These are phyloP conservation scores for Esox lucius DNA, from an alignment of 2,797 vertebrate species.

Conservation along the genomic window DNA sequence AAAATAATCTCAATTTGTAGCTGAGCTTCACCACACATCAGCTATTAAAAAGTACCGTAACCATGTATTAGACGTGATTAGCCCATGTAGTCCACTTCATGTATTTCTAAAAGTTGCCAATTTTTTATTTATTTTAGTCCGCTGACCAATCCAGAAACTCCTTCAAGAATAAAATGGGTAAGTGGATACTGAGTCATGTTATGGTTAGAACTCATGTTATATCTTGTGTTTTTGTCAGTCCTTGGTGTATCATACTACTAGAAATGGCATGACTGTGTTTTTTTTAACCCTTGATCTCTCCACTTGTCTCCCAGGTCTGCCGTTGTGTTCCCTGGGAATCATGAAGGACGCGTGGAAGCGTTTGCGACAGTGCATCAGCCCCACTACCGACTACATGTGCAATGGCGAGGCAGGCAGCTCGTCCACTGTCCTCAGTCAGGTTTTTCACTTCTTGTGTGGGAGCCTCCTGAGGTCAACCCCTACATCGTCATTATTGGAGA, in stretches of 20 bases:
- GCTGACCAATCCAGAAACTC: slow-evolving; percentile 68
- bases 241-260: too few relatives aligned
- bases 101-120: neutral
- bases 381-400: slow-evolving; percentile 50
- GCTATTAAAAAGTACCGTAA: too few relatives aligned
- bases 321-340: slow-evolving; percentile 79
- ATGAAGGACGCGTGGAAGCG: slow-evolving; percentile 84
- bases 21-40: too few relatives aligned
- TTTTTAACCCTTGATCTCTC: neutral
- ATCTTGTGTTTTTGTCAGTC: too few relatives aligned
- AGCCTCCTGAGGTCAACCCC: slow-evolving; percentile 54
- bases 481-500: slow-evolving; percentile 50
- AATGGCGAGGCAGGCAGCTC: slow-evolving; percentile 54
- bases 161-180: slow-evolving; percentile 74
- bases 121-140: slow-evolving; percentile 52
- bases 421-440: slow-evolving; percentile 73
- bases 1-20: too few relatives aligned
- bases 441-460: slow-evolving; percentile 77
- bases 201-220: too few relatives aligned
- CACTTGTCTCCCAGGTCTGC: slow-evolving; percentile 59
- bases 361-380: slow-evolving; percentile 80
- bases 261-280: neutral
- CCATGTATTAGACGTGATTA: too few relatives aligned
- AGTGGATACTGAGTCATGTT: too few relatives aligned
- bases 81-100: neutral